phyloP scores from a whole-genome alignment of 2,113 vertebrate genomes.

The Scomber japonicus region DNA sequence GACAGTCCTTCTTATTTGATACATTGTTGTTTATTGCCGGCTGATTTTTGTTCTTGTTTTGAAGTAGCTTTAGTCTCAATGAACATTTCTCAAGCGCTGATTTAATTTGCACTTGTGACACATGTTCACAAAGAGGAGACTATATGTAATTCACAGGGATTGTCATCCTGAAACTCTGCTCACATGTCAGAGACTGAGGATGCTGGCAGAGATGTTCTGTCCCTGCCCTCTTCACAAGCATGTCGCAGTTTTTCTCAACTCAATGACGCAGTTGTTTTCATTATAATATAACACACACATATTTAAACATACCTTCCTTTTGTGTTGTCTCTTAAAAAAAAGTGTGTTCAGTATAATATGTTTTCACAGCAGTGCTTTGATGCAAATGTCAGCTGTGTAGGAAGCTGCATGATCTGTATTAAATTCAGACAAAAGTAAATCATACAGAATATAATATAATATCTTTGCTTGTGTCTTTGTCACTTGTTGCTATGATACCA shows the following conservation, averaged over 20 bases:
- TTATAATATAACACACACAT: background rate
- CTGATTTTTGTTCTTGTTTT: background rate
- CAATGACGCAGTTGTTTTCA: background rate
- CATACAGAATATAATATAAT: background rate
- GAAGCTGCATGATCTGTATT: background rate
- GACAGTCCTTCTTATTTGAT: background rate
- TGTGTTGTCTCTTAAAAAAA: background rate
- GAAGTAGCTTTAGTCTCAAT: background rate
- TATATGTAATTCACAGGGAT: background rate
- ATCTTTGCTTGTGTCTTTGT: constrained; percentile 3
- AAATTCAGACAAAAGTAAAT: background rate
- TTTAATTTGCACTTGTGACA: background rate
- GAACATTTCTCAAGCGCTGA: background rate
- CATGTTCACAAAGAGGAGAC: background rate
- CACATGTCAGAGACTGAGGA: background rate
- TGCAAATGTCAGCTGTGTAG: constrained; percentile 1
- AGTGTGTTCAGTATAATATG: background rate
- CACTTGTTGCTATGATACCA: constrained; percentile 69
- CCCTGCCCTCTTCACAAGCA: background rate
- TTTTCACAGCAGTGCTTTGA: background rate
- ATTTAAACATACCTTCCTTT: background rate
- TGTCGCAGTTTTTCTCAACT: background rate
- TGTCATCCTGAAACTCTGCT: background rate
- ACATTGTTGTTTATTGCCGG: background rate
- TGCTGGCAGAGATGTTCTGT: background rate